Base-by-base conservation (phyloP, 2,888 invertebrate genomes). In the Slavum lentiscoides region DNA sequence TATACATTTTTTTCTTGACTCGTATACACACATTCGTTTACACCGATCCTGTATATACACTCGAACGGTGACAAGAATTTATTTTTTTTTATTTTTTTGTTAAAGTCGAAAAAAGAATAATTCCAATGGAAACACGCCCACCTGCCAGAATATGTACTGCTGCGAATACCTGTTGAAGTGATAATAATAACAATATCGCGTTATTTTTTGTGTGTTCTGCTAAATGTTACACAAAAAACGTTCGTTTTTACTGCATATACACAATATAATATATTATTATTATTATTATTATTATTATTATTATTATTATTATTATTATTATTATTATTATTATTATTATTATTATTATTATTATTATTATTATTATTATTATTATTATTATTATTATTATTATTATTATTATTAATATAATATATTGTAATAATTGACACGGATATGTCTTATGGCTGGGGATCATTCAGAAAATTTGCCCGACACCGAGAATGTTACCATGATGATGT, bases 41-140 rank as follows among this genome's bases (percentile, higher is more conserved):
- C 49, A n/a, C 62, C 61, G 30, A 62, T 23, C 53, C 49, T 49
- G n/a, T n/a, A n/a, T n/a, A 30, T 6, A 43, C 43, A 13, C 66
- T 17, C 55, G 21, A 55, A n/a, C 53, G 55, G 55, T 21, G 74
- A 74, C 37, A 30, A 30, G 74, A 66, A n/a, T 53, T n/a, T 53
- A 55, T 19, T 37, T 70, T 70, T 37, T 69, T 23, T 69, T 58
- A 59, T 62, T 64, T 64, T 55, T 37, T 17, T 17, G 55, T 55
- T 13, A 15, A 64, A n/a, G 37, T 55, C 53, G 9, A 62, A 53
- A 64, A 62, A 74, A 53, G 49, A 19, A 55, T 19, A 55, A 55
- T 73, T 62, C 19, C 7, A 7, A 49, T 23, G 23, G 13, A 62
- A 30, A 37, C 11, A 7, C 23, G 21, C 59, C 43, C 21, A 70